Percentiles rank a stretch among this genome's conserved stretches.
These are phyloP conservation scores for Catonia carolina DNA, from an alignment of 2,888 invertebrate genomes.

Conservation along the genomic window DNA sequence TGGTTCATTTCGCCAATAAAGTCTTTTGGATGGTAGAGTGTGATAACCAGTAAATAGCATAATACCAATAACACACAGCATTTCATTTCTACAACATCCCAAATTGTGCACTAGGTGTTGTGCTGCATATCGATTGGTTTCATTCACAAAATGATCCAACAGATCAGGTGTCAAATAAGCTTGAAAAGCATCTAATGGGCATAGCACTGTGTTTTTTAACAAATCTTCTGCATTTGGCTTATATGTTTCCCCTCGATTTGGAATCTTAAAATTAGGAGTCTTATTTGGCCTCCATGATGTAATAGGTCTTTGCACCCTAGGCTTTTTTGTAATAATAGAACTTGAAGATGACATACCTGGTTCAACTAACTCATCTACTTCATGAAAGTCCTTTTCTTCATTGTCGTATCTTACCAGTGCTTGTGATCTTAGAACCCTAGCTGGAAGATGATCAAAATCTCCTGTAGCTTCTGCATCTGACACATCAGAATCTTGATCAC, in stretches of 20 bases:
- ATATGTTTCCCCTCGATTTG: too few relatives aligned
- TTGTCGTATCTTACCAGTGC: too few relatives aligned
- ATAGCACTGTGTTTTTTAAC: too few relatives aligned
- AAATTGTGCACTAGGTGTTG: background rate
- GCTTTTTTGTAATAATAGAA: too few relatives aligned
- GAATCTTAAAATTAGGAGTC: too few relatives aligned
- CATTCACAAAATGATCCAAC: background rate
- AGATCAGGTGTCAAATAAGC: background rate
- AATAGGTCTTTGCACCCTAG: background rate
- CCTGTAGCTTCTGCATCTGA: background rate
- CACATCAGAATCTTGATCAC: background rate
- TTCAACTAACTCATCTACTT: too few relatives aligned
- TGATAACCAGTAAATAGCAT: constrained; percentile 32
- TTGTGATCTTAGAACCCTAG: background rate
- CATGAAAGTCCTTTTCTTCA: too few relatives aligned
- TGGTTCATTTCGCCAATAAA: constrained; percentile 30
- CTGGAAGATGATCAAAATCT: background rate
- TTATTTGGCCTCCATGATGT: too few relatives aligned
- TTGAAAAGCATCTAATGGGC: background rate
- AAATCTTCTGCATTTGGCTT: background rate
- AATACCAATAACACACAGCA: constrained; percentile 19
- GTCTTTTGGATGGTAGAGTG: constrained; percentile 26
- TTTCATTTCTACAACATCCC: background rate
- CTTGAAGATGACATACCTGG: too few relatives aligned
- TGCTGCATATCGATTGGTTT: background rate